Conservation (phyloP, 2,113 vertebrate species). For the Myiopsitta monachus region DNA sequence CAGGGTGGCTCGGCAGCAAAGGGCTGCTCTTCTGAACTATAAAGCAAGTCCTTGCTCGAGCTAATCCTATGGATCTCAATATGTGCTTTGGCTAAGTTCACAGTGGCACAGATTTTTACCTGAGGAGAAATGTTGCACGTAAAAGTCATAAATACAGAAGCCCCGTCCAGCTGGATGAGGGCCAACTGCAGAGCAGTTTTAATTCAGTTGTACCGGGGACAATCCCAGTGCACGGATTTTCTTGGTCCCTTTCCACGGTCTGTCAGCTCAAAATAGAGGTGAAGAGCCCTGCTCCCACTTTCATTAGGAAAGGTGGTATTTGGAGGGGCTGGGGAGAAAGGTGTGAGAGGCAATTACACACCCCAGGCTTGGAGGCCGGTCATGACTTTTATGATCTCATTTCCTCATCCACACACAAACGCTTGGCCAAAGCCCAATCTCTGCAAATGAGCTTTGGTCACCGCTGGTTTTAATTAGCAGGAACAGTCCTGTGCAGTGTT, state of each 20-base stretch:
- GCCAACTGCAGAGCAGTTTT: background rate
- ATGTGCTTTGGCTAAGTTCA: background rate
- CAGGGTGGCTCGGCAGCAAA: background rate
- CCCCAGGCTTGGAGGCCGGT: background rate
- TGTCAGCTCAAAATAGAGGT: background rate
- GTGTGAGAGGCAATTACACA: conserved; percentile 54
- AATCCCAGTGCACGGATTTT: background rate
- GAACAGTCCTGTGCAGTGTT: conserved; percentile 51
- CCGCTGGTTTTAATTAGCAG: conserved; percentile 68
- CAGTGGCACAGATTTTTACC: background rate
- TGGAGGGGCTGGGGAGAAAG: background rate
- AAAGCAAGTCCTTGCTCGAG: background rate
- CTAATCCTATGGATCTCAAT: background rate
- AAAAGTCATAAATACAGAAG: background rate
- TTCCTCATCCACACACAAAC: conserved; percentile 51
- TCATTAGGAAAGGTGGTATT: background rate
- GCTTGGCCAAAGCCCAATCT: conserved; percentile 26
- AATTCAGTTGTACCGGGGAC: background rate
- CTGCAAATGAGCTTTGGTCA: conserved; percentile 62
- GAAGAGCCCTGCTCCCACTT: background rate
- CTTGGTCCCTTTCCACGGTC: background rate
- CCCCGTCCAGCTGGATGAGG: background rate
- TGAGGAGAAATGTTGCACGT: background rate
- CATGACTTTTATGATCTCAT: conserved; percentile 53
- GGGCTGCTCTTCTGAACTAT: background rate